Conservation (phyloP, 2,113 vertebrate genomes). For the Dryoscopus gambensis region DNA sequence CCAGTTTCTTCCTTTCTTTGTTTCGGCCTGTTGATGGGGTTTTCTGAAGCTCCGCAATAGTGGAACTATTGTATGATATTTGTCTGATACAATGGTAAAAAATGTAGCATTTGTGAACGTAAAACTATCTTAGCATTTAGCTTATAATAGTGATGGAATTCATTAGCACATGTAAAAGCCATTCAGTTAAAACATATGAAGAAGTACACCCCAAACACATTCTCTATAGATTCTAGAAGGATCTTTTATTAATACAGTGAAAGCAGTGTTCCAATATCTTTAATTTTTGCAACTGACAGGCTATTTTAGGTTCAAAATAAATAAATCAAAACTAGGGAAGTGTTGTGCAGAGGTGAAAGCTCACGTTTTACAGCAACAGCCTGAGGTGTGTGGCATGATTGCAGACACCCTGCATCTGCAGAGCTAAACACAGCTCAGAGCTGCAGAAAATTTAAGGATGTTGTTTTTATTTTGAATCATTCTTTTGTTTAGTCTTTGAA, state of each 20-base stretch:
- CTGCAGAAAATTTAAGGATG: not conserved
- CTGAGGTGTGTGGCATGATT: not conserved
- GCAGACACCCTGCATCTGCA: not conserved
- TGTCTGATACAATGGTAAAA: not conserved
- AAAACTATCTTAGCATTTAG: not conserved
- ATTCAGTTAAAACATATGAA: not conserved
- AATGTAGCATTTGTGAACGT: not conserved
- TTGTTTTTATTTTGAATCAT: not conserved
- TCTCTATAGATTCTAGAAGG: not conserved
- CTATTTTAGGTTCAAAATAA: slow-evolving; percentile 4
- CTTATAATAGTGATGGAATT: not conserved
- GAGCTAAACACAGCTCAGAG: not conserved
- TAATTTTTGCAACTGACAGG: not conserved
- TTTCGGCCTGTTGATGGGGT: not conserved
- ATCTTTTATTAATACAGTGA: not conserved
- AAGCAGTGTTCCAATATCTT: not conserved
- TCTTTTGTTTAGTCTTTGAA: slow-evolving; percentile 16
- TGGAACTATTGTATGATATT: not conserved
- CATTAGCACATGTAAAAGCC: not conserved
- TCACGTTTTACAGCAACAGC: slow-evolving; percentile 1
- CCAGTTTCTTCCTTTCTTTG: not conserved
- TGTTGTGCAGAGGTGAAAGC: not conserved
- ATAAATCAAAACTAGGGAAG: not conserved
- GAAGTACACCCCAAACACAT: not conserved
- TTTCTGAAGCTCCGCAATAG: not conserved